These are phyloP conservation scores for Spicauda simplicius DNA, from an alignment of 2,888 invertebrate genomes.

Conservation along the genomic window DNA sequence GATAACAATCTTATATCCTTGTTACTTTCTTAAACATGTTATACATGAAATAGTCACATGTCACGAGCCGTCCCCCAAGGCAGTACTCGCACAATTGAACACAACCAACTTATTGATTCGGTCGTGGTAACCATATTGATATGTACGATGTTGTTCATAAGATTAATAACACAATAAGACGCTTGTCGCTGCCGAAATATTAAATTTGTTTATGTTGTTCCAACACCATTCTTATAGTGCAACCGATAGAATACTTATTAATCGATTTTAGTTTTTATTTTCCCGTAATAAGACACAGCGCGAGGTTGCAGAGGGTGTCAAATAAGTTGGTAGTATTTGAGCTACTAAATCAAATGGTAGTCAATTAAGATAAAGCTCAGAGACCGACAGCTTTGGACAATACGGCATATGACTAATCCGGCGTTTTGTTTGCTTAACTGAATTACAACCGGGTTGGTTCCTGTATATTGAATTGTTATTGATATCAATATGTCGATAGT, in stretches of 20 bases:
- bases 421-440: constrained; percentile 77
- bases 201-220: constrained; percentile 34
- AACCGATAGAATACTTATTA: not conserved
- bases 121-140: constrained; percentile 10
- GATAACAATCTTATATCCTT: constrained; percentile 79
- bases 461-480: constrained; percentile 39
- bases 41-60: constrained; percentile 73
- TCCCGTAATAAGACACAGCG: not conserved
- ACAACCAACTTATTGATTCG: constrained; percentile 24
- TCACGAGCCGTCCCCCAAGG: constrained; percentile 75
- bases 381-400: constrained; percentile 76
- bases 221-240: not conserved
- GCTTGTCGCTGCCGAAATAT: constrained; percentile 37
- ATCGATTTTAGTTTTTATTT: constrained; percentile 14
- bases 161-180: constrained; percentile 34
- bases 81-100: constrained; percentile 43
- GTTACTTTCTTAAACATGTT: constrained; percentile 74
- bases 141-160: constrained; percentile 27
- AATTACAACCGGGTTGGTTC: constrained; percentile 55
- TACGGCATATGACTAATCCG: constrained; percentile 77
- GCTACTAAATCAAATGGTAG: constrained; percentile 80
- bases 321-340: constrained; percentile 48
- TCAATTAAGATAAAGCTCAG: constrained; percentile 82
- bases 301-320: not conserved
- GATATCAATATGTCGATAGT: not conserved